A percentile compares a stretch with the other conserved stretches of the same genome.
phyloP scores from a whole-genome alignment of 2,888 invertebrate species.

The Lucinisca nassula region DNA sequence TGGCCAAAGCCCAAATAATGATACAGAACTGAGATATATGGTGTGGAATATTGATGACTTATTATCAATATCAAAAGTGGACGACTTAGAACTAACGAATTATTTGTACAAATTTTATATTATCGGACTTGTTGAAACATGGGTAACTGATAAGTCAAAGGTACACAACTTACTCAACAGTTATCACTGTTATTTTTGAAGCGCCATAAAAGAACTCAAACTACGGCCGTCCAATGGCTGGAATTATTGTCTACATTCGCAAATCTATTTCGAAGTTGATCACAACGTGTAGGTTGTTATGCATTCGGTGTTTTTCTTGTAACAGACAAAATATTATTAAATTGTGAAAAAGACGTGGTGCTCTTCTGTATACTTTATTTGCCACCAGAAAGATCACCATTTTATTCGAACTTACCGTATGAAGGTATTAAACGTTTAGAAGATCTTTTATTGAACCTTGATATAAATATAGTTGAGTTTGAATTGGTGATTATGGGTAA shows the following conservation, averaged over 20 bases:
- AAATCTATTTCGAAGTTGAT: not conserved
- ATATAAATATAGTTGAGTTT: not conserved
- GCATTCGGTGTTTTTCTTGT: constrained; percentile 3
- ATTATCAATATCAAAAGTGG: not conserved
- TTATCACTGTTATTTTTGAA: not conserved
- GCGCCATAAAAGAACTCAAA: not conserved
- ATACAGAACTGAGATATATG: not conserved
- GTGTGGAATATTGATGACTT: not conserved
- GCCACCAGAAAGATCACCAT: constrained; percentile 14
- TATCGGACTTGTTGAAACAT: not conserved
- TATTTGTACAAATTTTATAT: not conserved
- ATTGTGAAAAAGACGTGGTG: not conserved
- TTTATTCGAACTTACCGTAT: not conserved
- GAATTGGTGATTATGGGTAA: not conserved
- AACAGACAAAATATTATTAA: not conserved
- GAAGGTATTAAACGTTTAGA: constrained; percentile 4
- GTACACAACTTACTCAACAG: not conserved
- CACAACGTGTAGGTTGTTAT: not conserved
- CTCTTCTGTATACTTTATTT: not conserved
- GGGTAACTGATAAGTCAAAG: not conserved
- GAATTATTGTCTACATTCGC: not conserved
- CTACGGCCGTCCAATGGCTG: not conserved
- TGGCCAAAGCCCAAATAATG: not conserved
- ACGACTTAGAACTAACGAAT: too few species aligned
- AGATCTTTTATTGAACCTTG: not conserved